Evolutionary conservation across 2,888 invertebrate genomes (phyloP).

Genomic region (Panopea generosa): DNA sequence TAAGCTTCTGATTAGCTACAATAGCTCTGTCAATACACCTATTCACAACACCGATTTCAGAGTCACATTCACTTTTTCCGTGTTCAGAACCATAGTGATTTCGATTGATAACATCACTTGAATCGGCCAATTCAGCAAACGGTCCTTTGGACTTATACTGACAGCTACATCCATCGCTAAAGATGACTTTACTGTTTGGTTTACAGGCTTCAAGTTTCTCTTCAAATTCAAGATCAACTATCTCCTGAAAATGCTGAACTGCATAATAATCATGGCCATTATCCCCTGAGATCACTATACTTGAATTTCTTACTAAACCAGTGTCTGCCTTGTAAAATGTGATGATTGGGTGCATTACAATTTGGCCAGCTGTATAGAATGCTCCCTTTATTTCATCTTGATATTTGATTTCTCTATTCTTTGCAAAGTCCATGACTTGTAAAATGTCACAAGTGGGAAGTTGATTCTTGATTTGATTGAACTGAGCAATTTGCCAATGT

Average conservation of each 20-base stretch:
- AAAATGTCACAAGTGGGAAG: constrained; percentile 37
- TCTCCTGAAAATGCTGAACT: constrained; percentile 29
- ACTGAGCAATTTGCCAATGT: constrained; percentile 55
- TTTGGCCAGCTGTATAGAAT: constrained; percentile 40
- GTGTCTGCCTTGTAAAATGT: constrained; percentile 39
- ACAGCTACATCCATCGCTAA: constrained; percentile 35
- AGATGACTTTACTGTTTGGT: constrained; percentile 18
- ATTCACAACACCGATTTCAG: constrained; percentile 20
- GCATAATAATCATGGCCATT: constrained; percentile 41
- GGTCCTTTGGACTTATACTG: constrained; percentile 40
- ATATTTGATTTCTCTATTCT: constrained; percentile 48
- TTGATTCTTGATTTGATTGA: constrained; percentile 30
- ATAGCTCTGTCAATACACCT: constrained; percentile 27
- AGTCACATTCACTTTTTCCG: constrained; percentile 29
- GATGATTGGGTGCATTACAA: constrained; percentile 59
- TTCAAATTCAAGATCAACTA: constrained; percentile 25
- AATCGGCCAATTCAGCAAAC: constrained; percentile 22
- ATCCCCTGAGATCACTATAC: constrained; percentile 42
- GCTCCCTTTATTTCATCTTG: constrained; percentile 52
- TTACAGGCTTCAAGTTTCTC: constrained; percentile 11
- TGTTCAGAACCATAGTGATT: constrained; percentile 41
- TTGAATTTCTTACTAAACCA: constrained; percentile 29
- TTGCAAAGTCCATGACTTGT: constrained; percentile 88
- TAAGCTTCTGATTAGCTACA: constrained; percentile 20
- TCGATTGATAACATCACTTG: constrained; percentile 16